Percentiles rank a stretch among this genome's conserved stretches.
phyloP scores from a whole-genome alignment of 2,888 invertebrate genomes.

The Pristionchus fissidentatus region DNA sequence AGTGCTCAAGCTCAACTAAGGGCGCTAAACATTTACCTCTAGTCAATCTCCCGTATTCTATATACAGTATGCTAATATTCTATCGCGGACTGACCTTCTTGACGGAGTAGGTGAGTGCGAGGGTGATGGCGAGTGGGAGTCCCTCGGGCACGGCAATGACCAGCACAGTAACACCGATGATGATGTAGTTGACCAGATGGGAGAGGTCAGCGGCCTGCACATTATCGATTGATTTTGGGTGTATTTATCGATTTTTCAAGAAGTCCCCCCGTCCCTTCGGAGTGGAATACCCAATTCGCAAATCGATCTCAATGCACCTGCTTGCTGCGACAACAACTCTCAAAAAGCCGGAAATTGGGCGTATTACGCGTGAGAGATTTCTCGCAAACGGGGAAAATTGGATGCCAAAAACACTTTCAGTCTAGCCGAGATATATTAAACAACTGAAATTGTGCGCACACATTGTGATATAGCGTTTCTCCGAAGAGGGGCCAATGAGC shows the following conservation, averaged over 20 bases:
- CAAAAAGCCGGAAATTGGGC: too few relatives aligned
- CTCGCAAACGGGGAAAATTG: too few relatives aligned
- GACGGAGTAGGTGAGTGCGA: slow-evolving; percentile 97
- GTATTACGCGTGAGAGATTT: too few relatives aligned
- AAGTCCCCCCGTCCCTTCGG: neutral
- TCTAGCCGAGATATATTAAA: too few relatives aligned
- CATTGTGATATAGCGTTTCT: neutral
- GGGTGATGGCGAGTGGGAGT: slow-evolving; percentile 94
- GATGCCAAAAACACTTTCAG: too few relatives aligned
- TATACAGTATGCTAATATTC: neutral
- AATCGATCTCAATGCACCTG: neutral
- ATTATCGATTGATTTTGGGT: neutral
- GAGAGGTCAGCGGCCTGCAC: slow-evolving; percentile 80
- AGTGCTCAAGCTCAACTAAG: too few relatives aligned
- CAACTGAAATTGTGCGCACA: too few relatives aligned
- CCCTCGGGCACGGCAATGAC: slow-evolving; percentile 99
- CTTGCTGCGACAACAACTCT: neutral
- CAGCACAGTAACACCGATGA: slow-evolving; percentile 98
- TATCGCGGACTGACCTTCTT: slow-evolving; percentile 84
- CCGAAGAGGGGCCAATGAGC: neutral
- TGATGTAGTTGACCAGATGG: slow-evolving; percentile 94
- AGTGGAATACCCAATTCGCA: neutral
- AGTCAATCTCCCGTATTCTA: too few relatives aligned
- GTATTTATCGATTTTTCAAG: neutral
- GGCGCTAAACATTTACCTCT: too few relatives aligned